phyloP scores from a whole-genome alignment of 2,113 vertebrate species.

The Rhea pennata region DNA sequence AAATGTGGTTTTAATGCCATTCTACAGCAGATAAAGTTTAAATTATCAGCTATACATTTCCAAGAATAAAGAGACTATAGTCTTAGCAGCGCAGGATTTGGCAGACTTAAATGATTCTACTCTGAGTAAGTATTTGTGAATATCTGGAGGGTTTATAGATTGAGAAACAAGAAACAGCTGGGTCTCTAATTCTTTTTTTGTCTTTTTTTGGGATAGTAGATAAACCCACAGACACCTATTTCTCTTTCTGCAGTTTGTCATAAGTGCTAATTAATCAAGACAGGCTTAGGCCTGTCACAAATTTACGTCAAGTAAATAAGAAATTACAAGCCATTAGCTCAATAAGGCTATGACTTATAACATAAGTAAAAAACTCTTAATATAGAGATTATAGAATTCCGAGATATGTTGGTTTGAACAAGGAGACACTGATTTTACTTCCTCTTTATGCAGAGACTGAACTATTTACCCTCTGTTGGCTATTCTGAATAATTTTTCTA shows the following conservation, averaged over 20 bases:
- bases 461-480: background rate
- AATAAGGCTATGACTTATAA: background rate
- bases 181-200: background rate
- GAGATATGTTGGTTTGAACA: background rate
- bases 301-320: background rate
- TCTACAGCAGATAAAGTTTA: background rate
- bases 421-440: background rate
- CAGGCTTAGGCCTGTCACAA: background rate
- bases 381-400: background rate
- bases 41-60: slow-evolving; percentile 2
- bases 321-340: background rate
- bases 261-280: background rate
- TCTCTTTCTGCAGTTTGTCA: background rate
- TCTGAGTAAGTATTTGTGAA: background rate
- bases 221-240: background rate
- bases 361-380: background rate
- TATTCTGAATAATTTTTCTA: background rate
- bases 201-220: background rate
- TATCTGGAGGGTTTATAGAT: background rate
- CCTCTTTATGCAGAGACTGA: background rate
- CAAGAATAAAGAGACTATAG: background rate
- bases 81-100: background rate
- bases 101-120: background rate
- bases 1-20: background rate
- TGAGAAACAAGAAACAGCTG: background rate